Conservation (phyloP, 2,888 invertebrate species). For the Psococerastis gibbosa region DNA sequence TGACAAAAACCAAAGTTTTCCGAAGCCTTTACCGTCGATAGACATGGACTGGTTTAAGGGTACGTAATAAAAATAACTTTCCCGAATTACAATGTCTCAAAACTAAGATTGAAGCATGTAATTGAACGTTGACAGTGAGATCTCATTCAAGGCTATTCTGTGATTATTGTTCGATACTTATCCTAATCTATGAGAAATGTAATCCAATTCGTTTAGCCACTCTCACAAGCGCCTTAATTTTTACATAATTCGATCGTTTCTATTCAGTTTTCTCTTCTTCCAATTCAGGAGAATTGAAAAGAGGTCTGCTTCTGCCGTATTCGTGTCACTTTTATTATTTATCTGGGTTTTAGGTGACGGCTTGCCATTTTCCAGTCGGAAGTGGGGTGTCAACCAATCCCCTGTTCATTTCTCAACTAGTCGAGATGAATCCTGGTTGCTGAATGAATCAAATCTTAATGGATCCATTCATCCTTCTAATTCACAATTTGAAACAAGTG, state of each 20-base stretch:
- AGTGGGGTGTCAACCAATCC: slow-evolving; percentile 1
- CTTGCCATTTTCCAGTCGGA: slow-evolving; percentile 6
- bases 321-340: too few relatives aligned
- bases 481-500: not conserved
- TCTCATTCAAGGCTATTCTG: too few relatives aligned
- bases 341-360: not conserved
- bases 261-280: too few relatives aligned
- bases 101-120: too few relatives aligned
- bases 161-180: too few relatives aligned
- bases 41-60: slow-evolving; percentile 6
- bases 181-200: too few relatives aligned
- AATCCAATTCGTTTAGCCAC: too few relatives aligned
- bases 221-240: too few relatives aligned
- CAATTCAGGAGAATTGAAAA: too few relatives aligned
- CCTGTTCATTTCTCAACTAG: slow-evolving; percentile 4
- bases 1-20: slow-evolving; percentile 7
- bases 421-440: slow-evolving; percentile 6
- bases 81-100: not conserved
- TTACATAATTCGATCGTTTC: too few relatives aligned
- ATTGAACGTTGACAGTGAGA: too few relatives aligned
- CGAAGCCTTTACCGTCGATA: not conserved
- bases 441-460: not conserved
- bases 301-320: too few relatives aligned
- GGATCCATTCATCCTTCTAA: not conserved
- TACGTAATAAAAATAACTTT: not conserved